Evolutionary conservation across 2,113 vertebrate species (phyloP).

Genomic region (Tylochromis polylepis): DNA sequence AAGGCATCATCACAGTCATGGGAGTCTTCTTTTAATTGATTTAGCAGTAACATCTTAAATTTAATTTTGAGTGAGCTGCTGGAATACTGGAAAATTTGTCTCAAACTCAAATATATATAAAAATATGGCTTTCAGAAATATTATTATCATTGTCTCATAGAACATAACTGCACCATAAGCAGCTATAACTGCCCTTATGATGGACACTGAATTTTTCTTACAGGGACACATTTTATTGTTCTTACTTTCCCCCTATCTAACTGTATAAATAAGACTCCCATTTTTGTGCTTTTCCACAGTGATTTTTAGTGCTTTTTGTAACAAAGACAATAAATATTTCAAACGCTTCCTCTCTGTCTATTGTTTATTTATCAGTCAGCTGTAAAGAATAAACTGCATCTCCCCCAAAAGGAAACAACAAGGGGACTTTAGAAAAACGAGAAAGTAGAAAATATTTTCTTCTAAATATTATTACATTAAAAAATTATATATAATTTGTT

Average conservation of each 20-base stretch:
- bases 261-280: background rate
- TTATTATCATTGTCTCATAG: background rate
- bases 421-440: background rate
- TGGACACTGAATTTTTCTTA: background rate
- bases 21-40: background rate
- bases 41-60: background rate
- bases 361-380: constrained; percentile 72
- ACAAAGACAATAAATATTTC: constrained; percentile 74
- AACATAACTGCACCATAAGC: background rate
- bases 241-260: background rate
- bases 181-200: background rate
- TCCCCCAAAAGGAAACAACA: background rate
- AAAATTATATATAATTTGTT: background rate
- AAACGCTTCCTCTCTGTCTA: constrained; percentile 54
- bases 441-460: background rate
- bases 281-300: constrained; percentile 9
- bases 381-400: constrained; percentile 52
- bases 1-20: background rate
- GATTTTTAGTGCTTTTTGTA: constrained; percentile 35
- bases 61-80: background rate
- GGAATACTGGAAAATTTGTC: background rate
- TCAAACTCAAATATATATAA: background rate
- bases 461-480: background rate
- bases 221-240: background rate
- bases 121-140: background rate